Base-by-base conservation (phyloP, 2,113 vertebrate genomes). In the Pterocles gutturalis region DNA sequence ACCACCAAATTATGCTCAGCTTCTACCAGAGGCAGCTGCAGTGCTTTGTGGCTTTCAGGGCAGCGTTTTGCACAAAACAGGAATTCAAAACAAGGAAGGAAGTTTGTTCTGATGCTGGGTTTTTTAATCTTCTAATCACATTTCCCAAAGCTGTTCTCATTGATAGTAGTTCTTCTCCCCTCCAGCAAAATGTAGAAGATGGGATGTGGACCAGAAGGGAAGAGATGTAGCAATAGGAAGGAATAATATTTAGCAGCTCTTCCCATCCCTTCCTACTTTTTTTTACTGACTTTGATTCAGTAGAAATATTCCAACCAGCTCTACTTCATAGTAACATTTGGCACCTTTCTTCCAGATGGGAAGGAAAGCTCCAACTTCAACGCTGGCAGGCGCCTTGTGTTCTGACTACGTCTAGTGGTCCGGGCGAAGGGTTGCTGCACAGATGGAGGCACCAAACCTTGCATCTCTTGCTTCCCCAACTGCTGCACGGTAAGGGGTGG, bases 341-440 rank as follows among this genome's bases (percentile, higher is more conserved):
- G 77, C 91, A 93, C 87, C 65, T 92, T 95, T 43, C 88, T 93
- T 89, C 94, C 82, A 87, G 86, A 65, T 9, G 31, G 58, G 55
- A 75, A 78, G 41, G 61, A 83, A 82, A 96, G 87, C 79, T 90
- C 87, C 64, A 53, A 21, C 94, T 80, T 87, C 65, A 31, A 51
- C 46, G 57, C 65, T 51, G 88, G 79, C 77, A 65, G 7, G 3
- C 53, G 49, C 46, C 38, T 73, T 28, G 45, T 9, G 69, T 91
- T 90, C 83, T 51, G 84, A 16, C 89, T 85, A 0, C 16, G 43
- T 71, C 73, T 57, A 26, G 36, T 31, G 8, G 62, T 24, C 28
- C 60, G 67, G 60, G 55, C 11, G 2, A 48, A 76, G 57, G 36
- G 58, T 3, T 54, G 31, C 41, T 77, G 72, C 80, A 28, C 87